phyloP scores from a whole-genome alignment of 2,797 vertebrate genomes.

The Megaceryle alcyon region DNA sequence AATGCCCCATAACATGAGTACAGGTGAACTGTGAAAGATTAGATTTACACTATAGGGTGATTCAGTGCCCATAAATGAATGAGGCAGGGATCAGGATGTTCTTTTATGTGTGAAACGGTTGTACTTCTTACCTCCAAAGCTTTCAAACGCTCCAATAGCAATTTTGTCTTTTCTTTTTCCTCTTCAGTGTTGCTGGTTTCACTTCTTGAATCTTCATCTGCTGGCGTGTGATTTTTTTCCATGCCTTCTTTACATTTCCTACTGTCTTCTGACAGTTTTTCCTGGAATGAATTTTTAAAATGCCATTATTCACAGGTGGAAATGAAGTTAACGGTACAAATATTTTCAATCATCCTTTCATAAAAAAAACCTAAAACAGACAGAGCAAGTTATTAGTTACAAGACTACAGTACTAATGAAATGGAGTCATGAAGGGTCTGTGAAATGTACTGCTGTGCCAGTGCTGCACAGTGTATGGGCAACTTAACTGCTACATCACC shows the following conservation, averaged over 20 bases:
- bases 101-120: not conserved
- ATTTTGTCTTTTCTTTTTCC: slow-evolving; percentile 81
- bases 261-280: slow-evolving; percentile 86
- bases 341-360: not conserved
- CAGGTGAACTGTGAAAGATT: slow-evolving; percentile 39
- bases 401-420: not conserved
- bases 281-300: slow-evolving; percentile 76
- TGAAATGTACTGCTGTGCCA: not conserved
- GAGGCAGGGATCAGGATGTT: not conserved
- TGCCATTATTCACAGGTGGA: slow-evolving; percentile 40
- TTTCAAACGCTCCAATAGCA: slow-evolving; percentile 87
- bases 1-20: not conserved
- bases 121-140: slow-evolving; percentile 86
- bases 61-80: slow-evolving; percentile 25
- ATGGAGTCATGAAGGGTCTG: not conserved
- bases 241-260: slow-evolving; percentile 77
- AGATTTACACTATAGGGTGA: slow-evolving; percentile 45
- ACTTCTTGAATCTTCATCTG: slow-evolving; percentile 69
- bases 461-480: not conserved
- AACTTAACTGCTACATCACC: not conserved
- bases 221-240: slow-evolving; percentile 67
- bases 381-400: not conserved
- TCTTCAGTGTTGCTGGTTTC: slow-evolving; percentile 80
- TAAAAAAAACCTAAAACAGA: not conserved
- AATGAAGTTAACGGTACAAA: not conserved